Base-by-base conservation (phyloP, 2,888 invertebrate genomes). In the Eupelmus urozonus region DNA sequence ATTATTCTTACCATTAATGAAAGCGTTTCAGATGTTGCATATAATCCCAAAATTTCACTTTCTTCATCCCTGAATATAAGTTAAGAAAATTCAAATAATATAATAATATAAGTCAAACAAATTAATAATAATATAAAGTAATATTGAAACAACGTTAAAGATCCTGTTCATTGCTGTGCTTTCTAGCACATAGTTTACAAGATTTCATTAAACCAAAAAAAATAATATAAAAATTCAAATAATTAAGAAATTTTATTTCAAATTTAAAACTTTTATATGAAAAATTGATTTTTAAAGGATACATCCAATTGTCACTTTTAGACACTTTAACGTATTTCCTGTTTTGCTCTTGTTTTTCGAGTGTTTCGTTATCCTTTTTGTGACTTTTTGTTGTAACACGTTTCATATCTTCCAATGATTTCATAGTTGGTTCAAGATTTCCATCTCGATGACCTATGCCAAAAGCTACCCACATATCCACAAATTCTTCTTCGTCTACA, bases 401-500 rank as follows among this genome's bases (percentile, higher is more conserved):
- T 73, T 88, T 84, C 81, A 88, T 79, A 57, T 87, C 79, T 11
- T 76, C 76, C 29, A 89, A 84, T 45, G 75, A 76, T 25, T 84
- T 66, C 18, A 88, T 0, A 13, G 86, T 84, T 0, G 85, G 87
- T 67, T 84, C 76, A 49, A 84, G 82, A 51, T 82, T 82, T 51
- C 83, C 77, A 11, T 84, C 82, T 40, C 82, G 73, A 16, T 65
- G 80, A 1, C 76, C 71, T 42, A 86, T 78, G 55, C 85, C 84
- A 75, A 85, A 89, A 16, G 84, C 86, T 18, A 89, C 65, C 89
- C 89, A 89, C 66, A 83, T 83, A 70, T 88, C 87, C 0, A 86
- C 83, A 60, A 89, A 83, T 34, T 82, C 76, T 63, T 88, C 88
- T 78, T 85, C 86, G 63, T 85, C 83, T 74, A 84, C 70, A 29